Evolutionary conservation across 2,113 vertebrate species (phyloP).

Genomic region (Crotophaga sulcirostris): DNA sequence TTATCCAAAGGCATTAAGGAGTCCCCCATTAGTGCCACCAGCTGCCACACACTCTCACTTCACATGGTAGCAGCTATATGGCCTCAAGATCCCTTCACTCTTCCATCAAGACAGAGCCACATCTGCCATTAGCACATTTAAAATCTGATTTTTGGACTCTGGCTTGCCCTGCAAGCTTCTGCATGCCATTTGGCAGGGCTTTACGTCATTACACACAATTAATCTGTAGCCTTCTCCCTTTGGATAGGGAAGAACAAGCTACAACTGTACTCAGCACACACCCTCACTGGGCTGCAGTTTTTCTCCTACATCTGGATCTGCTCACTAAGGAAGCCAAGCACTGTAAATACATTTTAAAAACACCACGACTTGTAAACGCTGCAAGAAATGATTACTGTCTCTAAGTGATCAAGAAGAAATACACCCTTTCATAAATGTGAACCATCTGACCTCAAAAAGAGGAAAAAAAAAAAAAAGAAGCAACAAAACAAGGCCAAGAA

Average conservation of each 20-base stretch:
- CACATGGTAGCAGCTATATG: not conserved
- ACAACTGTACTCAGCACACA: not conserved
- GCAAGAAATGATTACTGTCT: not conserved
- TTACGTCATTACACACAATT: not conserved
- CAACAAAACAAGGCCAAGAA: not conserved
- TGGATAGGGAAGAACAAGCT: not conserved
- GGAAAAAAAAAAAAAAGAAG: not conserved
- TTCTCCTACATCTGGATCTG: not conserved
- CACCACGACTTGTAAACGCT: not conserved
- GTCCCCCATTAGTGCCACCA: not conserved
- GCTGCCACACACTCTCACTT: not conserved
- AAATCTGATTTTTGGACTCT: not conserved
- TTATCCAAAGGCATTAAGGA: not conserved
- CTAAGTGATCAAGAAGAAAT: not conserved
- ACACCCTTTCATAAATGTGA: not conserved
- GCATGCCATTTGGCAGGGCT: not conserved
- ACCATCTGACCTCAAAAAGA: not conserved
- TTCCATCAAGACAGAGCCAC: not conserved
- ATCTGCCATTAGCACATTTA: not conserved
- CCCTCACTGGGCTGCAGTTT: not conserved
- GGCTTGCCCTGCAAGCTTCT: not conserved
- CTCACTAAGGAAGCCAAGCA: not conserved
- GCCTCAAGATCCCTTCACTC: not conserved
- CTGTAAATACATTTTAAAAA: constrained; percentile 9
- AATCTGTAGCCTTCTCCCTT: not conserved